Percentiles rank a stretch among this genome's conserved stretches.
phyloP scores from a whole-genome alignment of 2,888 invertebrate species.

The Alsophila aescularia region DNA sequence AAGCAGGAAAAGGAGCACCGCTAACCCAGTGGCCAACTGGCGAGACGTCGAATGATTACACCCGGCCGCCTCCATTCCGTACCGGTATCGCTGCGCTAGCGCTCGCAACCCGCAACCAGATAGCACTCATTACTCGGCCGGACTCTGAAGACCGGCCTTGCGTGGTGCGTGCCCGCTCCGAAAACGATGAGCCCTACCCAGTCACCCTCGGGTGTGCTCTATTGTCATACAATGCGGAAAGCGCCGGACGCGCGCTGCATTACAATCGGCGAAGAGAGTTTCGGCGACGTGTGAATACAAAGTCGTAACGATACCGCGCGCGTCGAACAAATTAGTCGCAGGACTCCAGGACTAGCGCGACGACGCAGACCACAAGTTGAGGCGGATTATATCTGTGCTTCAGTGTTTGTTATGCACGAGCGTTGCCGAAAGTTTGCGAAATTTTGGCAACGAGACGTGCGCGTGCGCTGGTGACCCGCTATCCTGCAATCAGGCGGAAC shows the following conservation, averaged over 20 bases:
- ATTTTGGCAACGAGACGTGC: conserved; percentile 69
- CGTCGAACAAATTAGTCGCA: conserved; percentile 59
- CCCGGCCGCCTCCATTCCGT: conserved; percentile 72
- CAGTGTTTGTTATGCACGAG: conserved; percentile 67
- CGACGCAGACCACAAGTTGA: conserved; percentile 49
- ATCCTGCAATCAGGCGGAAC: conserved; percentile 53
- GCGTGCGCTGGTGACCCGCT: conserved; percentile 42
- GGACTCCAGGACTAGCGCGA: conserved; percentile 67
- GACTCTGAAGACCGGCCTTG: conserved; percentile 44
- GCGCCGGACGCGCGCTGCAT: conserved; percentile 73
- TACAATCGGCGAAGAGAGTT: conserved; percentile 79
- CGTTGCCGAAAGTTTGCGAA: conserved; percentile 63
- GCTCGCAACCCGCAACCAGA: conserved; percentile 68
- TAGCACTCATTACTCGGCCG: conserved; percentile 56
- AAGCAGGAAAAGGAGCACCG: conserved; percentile 81
- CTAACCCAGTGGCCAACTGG: conserved; percentile 84
- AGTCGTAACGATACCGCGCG: conserved; percentile 62
- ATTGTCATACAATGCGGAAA: conserved; percentile 79
- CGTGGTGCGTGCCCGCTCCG: conserved; percentile 45
- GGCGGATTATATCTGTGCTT: conserved; percentile 42
- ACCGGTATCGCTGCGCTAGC: conserved; percentile 69
- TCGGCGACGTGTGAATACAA: conserved; percentile 76
- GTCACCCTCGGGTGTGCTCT: conserved; percentile 69
- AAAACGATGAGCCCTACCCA: conserved; percentile 63
- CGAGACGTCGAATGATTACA: conserved; percentile 72